Conservation (phyloP, 2,888 invertebrate species). For the Heteromyza rotundicornis region DNA sequence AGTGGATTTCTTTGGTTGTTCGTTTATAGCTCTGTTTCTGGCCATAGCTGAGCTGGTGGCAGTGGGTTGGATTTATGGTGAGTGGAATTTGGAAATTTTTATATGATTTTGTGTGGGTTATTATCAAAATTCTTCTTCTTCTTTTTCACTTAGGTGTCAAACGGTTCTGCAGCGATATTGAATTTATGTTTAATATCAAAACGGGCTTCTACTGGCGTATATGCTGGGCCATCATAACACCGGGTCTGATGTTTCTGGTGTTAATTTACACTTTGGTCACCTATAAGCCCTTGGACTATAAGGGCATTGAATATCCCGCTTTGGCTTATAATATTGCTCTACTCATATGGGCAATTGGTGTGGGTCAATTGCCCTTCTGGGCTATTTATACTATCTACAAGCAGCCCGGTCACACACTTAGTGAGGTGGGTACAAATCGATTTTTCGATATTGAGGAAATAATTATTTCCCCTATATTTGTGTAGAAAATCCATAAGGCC, state of each 20-base stretch:
- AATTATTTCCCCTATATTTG: too few species aligned
- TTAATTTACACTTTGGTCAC: conserved; percentile 73
- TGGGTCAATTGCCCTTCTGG: conserved; percentile 64
- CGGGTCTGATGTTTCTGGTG: conserved; percentile 72
- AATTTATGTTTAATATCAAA: conserved; percentile 78
- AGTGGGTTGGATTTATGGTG: conserved; percentile 79
- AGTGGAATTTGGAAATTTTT: conserved; percentile 10
- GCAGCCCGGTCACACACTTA: conserved; percentile 45
- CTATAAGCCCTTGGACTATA: conserved; percentile 69
- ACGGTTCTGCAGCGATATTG: conserved; percentile 74
- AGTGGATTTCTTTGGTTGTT: conserved; percentile 77
- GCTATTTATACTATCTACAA: conserved; percentile 52
- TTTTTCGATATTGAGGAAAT: too few species aligned
- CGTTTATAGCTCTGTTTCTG: conserved; percentile 74
- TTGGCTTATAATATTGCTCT: conserved; percentile 66
- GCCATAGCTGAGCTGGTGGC: conserved; percentile 73
- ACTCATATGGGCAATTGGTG: conserved; percentile 64
- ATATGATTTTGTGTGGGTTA: too few species aligned
- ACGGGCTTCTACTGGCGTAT: conserved; percentile 76
- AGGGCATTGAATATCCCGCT: conserved; percentile 67
- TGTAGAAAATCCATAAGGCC: conserved; percentile 55
- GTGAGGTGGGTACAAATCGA: too few species aligned
- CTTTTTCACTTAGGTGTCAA: conserved; percentile 65
- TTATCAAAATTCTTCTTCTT: too few species aligned
- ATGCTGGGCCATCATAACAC: conserved; percentile 80